Evolutionary conservation across 2,113 vertebrate species (phyloP).

Genomic region (Brachypodius melanocephalos): DNA sequence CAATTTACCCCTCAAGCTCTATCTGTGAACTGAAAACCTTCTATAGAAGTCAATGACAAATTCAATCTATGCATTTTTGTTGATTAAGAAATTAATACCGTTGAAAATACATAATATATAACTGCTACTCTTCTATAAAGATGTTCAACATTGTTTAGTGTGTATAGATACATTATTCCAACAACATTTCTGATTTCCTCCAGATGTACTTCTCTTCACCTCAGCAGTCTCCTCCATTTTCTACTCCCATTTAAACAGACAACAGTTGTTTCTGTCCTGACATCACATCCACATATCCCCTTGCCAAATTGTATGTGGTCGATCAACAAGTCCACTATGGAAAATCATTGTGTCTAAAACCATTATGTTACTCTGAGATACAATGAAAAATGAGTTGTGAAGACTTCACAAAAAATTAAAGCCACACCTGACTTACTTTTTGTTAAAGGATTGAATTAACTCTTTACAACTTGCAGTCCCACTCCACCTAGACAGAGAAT

Average conservation of each 20-base stretch:
- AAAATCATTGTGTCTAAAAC: background rate
- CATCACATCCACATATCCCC: background rate
- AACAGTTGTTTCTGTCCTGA: background rate
- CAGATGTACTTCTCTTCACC: background rate
- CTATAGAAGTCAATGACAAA: background rate
- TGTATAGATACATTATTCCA: background rate
- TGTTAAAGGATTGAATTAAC: background rate
- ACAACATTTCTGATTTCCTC: background rate
- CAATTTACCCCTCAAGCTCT: background rate
- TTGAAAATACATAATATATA: background rate
- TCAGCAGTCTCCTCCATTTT: background rate
- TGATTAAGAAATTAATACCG: background rate
- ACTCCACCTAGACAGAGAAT: background rate
- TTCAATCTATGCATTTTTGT: background rate
- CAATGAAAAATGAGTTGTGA: background rate
- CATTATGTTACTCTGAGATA: background rate
- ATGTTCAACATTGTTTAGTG: background rate
- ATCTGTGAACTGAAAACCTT: background rate
- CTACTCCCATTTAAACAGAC: background rate
- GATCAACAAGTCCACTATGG: background rate
- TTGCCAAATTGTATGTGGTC: background rate
- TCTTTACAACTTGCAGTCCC: background rate
- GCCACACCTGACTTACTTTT: background rate
- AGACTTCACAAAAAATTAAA: background rate
- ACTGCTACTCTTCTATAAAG: background rate